Conservation (phyloP, 2,888 invertebrate genomes). For the Callyntrura guangdongensis region DNA sequence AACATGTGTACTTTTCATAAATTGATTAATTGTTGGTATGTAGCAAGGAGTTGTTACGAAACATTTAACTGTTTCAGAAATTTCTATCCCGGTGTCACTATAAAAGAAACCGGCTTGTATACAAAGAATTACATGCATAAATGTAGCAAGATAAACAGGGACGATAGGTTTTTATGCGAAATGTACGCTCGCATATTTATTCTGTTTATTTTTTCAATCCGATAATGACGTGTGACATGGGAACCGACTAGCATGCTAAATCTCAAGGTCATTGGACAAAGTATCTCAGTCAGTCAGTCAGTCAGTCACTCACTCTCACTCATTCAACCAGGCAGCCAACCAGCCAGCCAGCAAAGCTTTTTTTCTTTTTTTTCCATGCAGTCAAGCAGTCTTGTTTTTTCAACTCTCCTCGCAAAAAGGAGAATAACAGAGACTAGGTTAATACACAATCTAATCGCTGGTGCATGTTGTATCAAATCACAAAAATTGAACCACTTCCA, state of each 20-base stretch:
- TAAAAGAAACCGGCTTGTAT: too few species aligned
- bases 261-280: conserved; percentile 78
- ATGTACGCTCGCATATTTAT: conserved; percentile 37
- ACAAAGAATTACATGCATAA: not conserved
- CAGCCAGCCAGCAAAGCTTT: conserved; percentile 11
- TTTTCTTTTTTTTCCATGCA: conserved; percentile 20
- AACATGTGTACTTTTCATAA: too few species aligned
- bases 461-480: not conserved
- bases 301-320: too few species aligned
- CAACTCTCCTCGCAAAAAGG: not conserved
- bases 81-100: not conserved
- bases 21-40: too few species aligned
- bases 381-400: conserved; percentile 59
- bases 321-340: conserved; percentile 21
- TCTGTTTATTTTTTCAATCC: conserved; percentile 73
- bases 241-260: conserved; percentile 75
- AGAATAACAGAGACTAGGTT: conserved; percentile 42
- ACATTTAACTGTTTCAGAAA: too few species aligned
- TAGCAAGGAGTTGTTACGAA: too few species aligned
- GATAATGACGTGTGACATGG: conserved; percentile 74
- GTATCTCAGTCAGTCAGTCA: conserved; percentile 76
- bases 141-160: not conserved
- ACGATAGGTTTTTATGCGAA: not conserved
- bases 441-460: conserved; percentile 29
- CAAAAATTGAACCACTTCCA: not conserved